Percentiles rank a stretch among this genome's conserved stretches.
Conservation (phyloP, 2,888 invertebrate species). For the Chalcosyrphus nemorum region DNA sequence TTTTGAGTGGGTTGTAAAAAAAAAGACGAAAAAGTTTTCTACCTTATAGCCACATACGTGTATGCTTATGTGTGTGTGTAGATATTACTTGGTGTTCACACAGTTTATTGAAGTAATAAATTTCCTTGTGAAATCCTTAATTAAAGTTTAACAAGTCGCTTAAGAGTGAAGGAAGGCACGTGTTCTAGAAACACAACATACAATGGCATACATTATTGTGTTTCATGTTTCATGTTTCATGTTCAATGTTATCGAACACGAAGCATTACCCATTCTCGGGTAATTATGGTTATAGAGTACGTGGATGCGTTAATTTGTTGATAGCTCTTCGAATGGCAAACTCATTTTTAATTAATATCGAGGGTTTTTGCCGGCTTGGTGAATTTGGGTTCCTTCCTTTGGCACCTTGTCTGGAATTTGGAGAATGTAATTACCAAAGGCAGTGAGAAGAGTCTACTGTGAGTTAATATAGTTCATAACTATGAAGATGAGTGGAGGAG, state of each 20-base stretch:
- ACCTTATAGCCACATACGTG: neutral
- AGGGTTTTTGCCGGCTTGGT: neutral
- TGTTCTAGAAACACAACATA: neutral
- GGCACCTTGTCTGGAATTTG: too few species aligned
- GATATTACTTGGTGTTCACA: constrained; percentile 9
- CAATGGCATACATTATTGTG: neutral
- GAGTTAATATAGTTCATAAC: too few species aligned
- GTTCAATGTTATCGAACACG: neutral
- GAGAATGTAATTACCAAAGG: too few species aligned
- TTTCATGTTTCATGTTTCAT: neutral
- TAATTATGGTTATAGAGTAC: neutral
- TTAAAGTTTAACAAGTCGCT: constrained; percentile 40
- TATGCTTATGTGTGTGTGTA: neutral
- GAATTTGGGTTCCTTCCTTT: too few species aligned
- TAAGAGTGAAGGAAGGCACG: constrained; percentile 6
- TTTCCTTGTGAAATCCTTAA: constrained; percentile 16
- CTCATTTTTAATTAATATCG: constrained; percentile 1
- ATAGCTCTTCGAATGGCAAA: neutral
- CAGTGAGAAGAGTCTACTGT: too few species aligned
- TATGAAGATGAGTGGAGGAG: too few species aligned
- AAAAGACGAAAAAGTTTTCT: neutral
- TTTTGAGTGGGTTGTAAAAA: constrained; percentile 15
- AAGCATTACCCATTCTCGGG: neutral
- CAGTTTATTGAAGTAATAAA: constrained; percentile 35
- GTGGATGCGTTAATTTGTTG: constrained; percentile 8